These are phyloP conservation scores for Eira barbara DNA, from an alignment of 2,113 vertebrate species.

Conservation along the genomic window DNA sequence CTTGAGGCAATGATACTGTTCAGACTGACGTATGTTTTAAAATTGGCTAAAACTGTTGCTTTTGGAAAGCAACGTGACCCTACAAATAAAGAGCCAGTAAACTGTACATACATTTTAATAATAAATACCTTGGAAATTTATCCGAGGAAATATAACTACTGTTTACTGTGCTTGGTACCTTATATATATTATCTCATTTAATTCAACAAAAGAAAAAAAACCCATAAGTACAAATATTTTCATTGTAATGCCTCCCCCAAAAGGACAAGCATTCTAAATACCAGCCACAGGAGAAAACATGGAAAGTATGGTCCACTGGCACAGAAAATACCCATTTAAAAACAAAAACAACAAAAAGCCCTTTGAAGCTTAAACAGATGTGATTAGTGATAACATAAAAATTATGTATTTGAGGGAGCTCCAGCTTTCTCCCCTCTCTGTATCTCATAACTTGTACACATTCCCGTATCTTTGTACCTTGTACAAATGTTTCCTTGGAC, in stretches of 20 bases:
- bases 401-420: not conserved
- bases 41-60: not conserved
- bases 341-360: not conserved
- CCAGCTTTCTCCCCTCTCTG: not conserved
- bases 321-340: not conserved
- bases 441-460: not conserved
- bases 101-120: not conserved
- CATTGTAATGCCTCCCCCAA: not conserved
- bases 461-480: not conserved
- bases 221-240: not conserved
- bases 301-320: not conserved
- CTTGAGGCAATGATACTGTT: not conserved
- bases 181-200: not conserved
- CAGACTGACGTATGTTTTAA: not conserved
- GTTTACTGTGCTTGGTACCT: not conserved
- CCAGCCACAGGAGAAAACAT: not conserved
- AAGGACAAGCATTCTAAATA: slow-evolving; percentile 12
- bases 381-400: not conserved
- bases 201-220: not conserved
- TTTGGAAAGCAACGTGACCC: not conserved
- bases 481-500: not conserved
- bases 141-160: not conserved
- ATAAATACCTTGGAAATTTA: not conserved
- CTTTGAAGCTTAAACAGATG: not conserved
- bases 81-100: slow-evolving; percentile 6